Evolutionary conservation across 1,140 invertebrate genomes (phyloP).

Genomic region (Elymnias hypermnestra): DNA sequence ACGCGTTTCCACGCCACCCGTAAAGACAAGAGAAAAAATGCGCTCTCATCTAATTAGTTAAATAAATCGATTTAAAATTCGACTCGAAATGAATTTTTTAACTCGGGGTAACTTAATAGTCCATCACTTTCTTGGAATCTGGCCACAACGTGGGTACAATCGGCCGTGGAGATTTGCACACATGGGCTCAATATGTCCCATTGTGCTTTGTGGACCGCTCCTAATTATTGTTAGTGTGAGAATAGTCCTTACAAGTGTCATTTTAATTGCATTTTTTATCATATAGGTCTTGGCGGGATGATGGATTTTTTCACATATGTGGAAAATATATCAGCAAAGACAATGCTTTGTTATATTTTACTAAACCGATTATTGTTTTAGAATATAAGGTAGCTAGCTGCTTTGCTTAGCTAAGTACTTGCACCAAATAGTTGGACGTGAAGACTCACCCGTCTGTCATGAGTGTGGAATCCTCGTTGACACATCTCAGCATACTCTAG

Average conservation of each 20-base stretch:
- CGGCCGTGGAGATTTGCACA: conserved; percentile 55
- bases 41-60: too few species aligned
- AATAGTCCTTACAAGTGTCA: conserved; percentile 23
- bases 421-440: too few species aligned
- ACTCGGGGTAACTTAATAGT: not conserved
- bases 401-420: too few species aligned
- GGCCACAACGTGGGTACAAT: conserved; percentile 40
- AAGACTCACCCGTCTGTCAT: too few species aligned
- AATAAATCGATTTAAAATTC: not conserved
- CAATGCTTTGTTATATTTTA: too few species aligned
- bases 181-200: conserved; percentile 61
- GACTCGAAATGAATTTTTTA: not conserved
- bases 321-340: too few species aligned
- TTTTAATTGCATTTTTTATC: conserved; percentile 11
- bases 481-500: too few species aligned
- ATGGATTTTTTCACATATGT: not conserved
- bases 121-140: conserved; percentile 30
- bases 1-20: too few species aligned
- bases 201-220: conserved; percentile 42
- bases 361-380: too few species aligned
- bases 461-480: too few species aligned
- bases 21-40: too few species aligned
- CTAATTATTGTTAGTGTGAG: conserved; percentile 59
- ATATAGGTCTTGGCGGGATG: not conserved
- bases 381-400: too few species aligned